Base-by-base conservation (phyloP, 2,113 vertebrate species). In the Meriones unguiculatus region DNA sequence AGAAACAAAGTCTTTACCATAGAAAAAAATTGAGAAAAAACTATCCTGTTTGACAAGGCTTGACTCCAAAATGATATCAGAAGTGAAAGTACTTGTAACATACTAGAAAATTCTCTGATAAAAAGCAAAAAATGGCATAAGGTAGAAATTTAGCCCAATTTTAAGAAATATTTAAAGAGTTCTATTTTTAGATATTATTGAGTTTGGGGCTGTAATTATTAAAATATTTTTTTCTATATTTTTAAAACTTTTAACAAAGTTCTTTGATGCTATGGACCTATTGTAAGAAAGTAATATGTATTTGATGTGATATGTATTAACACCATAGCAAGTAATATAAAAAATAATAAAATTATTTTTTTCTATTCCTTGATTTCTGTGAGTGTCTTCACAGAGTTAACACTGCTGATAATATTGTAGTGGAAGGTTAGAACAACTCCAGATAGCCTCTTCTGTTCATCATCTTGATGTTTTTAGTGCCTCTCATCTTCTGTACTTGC, bases 271-370 rank as follows among this genome's bases (percentile, higher is more conserved):
- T 78, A 91, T 12, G 87, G 65, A 35, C 1, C 3, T n/a, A 93
- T 87, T 94, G 85, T 52, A 73, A 88, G 18, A 77, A 87, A 18
- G 81, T 54, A 89, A 52, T 77, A 77, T 59, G 8, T 72, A 90
- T 73, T 89, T 90, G 95, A 15, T 64, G 7, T 62, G 41, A 46
- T 41, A 81, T 54, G 2, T 18, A 62, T n/a, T 92, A 73, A 84
- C 5, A 81, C 59, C 87, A 46, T 50, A 4, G n/a, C 28, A 70
- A 93, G 14, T 72, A 65, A 89, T 38, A 84, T 80, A 5, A 96
- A 96, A 97, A 94, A 85, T 65, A 75, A 95, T 90, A 78, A 73
- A 75, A 30, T n/a, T 12, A 90, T 80, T 92, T 14, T 8, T 91
- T 87, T 52, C 80, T 89, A 84, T 73, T 76, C 82, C 67, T 75